Percentiles rank a stretch among this genome's conserved stretches.
phyloP scores from a whole-genome alignment of 2,888 invertebrate genomes.

The Trachelus iudaicus region DNA sequence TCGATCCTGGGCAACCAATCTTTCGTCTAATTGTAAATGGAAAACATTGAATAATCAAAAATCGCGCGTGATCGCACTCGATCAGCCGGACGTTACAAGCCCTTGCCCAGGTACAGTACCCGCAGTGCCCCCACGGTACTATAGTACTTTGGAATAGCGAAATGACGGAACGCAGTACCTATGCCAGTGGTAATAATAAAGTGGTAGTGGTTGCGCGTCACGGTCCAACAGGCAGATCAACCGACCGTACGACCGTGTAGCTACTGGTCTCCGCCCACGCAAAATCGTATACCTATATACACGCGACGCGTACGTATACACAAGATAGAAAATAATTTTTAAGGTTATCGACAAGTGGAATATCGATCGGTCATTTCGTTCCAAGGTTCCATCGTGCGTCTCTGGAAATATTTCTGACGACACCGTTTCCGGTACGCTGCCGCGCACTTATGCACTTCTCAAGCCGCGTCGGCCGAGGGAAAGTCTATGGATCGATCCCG shows the following conservation, averaged over 20 bases:
- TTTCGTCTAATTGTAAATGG: not conserved
- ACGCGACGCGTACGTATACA: slow-evolving; percentile 21
- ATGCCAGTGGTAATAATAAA: slow-evolving; percentile 56
- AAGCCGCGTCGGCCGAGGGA: not conserved
- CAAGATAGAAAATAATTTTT: not conserved
- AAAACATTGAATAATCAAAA: not conserved
- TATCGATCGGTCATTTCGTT: not conserved
- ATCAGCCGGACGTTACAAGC: not conserved
- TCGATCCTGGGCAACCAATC: not conserved
- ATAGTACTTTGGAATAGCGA: not conserved
- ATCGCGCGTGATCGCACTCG: not conserved
- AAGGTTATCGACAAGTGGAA: not conserved
- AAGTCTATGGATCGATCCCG: not conserved
- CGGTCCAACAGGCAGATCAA: slow-evolving; percentile 63
- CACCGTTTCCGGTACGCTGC: not conserved
- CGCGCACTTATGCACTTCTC: not conserved
- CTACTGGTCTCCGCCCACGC: slow-evolving; percentile 62
- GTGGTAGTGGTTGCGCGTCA: slow-evolving; percentile 62
- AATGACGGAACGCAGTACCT: not conserved
- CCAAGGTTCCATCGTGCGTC: not conserved
- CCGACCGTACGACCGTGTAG: slow-evolving; percentile 55
- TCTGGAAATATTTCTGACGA: not conserved
- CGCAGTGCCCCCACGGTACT: not conserved
- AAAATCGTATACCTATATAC: slow-evolving; percentile 30
- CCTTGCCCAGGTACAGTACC: not conserved